A percentile compares a stretch with the other conserved stretches of the same genome.
Evolutionary conservation across 2,888 invertebrate genomes (phyloP).

Genomic region (Dynastes tityus): DNA sequence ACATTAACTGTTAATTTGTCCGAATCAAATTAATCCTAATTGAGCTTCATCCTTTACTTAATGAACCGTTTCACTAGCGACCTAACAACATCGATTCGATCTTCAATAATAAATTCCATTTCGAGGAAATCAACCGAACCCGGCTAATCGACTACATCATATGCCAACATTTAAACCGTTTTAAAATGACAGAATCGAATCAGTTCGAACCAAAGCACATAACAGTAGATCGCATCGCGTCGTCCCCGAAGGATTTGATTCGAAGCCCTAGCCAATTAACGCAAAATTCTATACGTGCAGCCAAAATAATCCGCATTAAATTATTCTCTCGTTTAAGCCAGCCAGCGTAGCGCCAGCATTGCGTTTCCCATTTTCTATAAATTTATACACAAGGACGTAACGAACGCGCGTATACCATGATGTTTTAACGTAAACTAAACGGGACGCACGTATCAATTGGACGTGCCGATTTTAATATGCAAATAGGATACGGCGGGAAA

Average conservation of each 20-base stretch:
- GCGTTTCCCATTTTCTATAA: constrained; percentile 3
- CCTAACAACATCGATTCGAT: no score
- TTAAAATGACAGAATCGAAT: not conserved
- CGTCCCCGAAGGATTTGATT: constrained; percentile 3
- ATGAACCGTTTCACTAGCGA: no score
- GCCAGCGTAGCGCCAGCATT: no score
- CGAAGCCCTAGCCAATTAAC: constrained; percentile 23
- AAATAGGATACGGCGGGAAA: constrained; percentile 6
- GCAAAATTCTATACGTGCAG: constrained; percentile 14
- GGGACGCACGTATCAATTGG: not conserved
- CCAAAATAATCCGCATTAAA: constrained; percentile 21
- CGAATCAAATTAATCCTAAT: no score
- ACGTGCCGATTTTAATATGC: constrained; percentile 21
- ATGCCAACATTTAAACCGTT: not conserved
- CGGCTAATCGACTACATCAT: no score
- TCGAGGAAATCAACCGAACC: no score
- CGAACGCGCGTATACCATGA: not conserved
- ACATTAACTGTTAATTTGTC: no score
- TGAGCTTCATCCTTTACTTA: no score
- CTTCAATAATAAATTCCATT: no score
- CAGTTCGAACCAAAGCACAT: not conserved
- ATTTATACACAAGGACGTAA: not conserved
- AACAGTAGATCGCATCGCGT: not conserved
- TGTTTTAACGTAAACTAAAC: not conserved
- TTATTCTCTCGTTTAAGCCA: constrained; percentile 4